phyloP scores from a whole-genome alignment of 2,888 invertebrate genomes.

The Seira sanloemensis region DNA sequence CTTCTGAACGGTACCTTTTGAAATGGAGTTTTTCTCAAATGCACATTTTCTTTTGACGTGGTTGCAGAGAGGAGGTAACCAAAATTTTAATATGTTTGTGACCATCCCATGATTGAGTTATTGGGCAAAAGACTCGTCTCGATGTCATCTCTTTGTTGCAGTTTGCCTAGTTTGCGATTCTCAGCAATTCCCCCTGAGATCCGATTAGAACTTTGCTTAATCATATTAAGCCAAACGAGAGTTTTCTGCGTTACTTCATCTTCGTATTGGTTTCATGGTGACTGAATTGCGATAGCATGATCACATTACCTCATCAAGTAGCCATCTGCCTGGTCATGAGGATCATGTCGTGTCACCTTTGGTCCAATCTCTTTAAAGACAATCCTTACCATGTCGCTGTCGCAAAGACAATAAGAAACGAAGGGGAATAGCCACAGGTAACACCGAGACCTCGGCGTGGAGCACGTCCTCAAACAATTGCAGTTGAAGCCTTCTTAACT shows the following conservation, averaged over 20 bases:
- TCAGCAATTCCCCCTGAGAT: conserved; percentile 14
- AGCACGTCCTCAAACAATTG: neutral
- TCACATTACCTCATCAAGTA: neutral
- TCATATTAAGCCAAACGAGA: neutral
- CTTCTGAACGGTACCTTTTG: no score
- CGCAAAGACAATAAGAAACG: neutral
- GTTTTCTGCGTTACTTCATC: conserved; percentile 20
- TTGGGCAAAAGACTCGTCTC: no score
- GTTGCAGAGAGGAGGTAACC: no score
- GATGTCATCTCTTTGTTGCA: no score
- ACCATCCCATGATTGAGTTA: no score
- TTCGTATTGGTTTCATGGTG: neutral
- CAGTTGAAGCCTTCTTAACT: neutral
- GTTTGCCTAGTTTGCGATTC: no score
- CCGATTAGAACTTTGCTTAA: neutral
- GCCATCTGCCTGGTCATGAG: conserved; percentile 2
- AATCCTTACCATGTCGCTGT: no score
- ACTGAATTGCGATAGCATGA: neutral
- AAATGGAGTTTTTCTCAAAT: no score
- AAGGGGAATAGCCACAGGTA: neutral
- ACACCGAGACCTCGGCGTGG: neutral
- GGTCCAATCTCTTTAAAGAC: conserved; percentile 11
- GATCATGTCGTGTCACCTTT: conserved; percentile 30
- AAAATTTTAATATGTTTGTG: no score
- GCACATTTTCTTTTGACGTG: no score